A percentile compares a stretch with the other conserved stretches of the same genome.
Evolutionary conservation across 2,113 vertebrate species (phyloP).

Genomic region (Phylloscopus whistleri): DNA sequence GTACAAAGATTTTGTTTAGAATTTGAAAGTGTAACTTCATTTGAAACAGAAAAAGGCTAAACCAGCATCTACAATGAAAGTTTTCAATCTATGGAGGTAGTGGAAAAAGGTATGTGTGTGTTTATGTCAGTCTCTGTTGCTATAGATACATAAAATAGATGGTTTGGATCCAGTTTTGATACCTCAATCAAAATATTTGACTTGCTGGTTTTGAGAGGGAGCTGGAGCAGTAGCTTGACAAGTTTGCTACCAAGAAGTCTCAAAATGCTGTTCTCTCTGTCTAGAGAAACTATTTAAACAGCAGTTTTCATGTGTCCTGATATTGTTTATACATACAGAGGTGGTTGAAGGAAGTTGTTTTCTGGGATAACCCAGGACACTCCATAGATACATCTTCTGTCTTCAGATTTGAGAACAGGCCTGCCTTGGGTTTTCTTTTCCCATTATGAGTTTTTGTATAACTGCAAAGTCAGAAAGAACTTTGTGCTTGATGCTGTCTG

Average conservation of each 20-base stretch:
- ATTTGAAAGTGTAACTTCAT: background rate
- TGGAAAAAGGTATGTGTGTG: background rate
- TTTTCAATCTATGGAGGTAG: background rate
- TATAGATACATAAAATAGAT: background rate
- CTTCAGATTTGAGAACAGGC: background rate
- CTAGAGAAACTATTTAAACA: background rate
- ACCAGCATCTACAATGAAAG: background rate
- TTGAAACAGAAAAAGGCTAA: background rate
- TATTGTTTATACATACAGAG: background rate
- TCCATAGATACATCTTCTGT: background rate
- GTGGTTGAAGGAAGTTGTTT: background rate
- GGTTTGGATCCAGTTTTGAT: background rate
- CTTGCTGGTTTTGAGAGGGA: background rate
- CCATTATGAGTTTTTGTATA: background rate
- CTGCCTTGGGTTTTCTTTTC: background rate
- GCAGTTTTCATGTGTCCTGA: background rate
- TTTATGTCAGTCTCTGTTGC: background rate
- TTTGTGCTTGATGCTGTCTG: background rate
- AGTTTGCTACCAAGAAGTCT: background rate
- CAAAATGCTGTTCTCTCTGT: background rate
- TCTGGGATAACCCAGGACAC: background rate
- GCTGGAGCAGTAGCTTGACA: background rate
- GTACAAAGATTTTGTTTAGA: background rate
- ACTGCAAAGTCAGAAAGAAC: background rate
- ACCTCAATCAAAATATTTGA: conserved; percentile 13